Evolutionary conservation across 2,888 invertebrate genomes (phyloP).

Genomic region (Pyrgus malvae): DNA sequence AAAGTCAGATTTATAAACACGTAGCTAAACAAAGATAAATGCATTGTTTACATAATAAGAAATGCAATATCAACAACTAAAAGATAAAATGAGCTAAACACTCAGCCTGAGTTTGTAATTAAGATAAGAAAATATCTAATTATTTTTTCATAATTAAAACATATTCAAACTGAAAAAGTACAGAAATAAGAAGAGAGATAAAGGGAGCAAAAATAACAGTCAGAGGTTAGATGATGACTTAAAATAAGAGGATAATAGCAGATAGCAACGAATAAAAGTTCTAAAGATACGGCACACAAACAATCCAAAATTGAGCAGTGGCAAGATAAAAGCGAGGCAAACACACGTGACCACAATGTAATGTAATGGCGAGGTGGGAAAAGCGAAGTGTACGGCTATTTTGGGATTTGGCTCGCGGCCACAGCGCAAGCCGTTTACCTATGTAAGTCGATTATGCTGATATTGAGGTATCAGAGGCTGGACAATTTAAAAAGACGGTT

Average conservation of each 20-base stretch:
- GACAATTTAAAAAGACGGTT: background rate
- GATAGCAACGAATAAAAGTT: background rate
- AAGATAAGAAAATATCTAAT: background rate
- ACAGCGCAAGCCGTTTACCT: conserved; percentile 57
- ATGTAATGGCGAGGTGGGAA: conserved; percentile 58
- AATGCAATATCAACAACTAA: conserved; percentile 1
- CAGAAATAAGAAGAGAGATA: background rate
- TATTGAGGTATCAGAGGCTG: conserved; percentile 34
- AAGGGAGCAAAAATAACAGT: background rate
- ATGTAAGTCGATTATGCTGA: conserved; percentile 54
- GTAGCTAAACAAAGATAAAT: conserved; percentile 2
- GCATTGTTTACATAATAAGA: conserved; percentile 26
- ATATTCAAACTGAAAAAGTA: background rate
- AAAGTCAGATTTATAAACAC: background rate
- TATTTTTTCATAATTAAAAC: background rate
- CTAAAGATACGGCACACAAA: background rate
- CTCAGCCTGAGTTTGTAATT: background rate
- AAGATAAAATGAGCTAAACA: background rate
- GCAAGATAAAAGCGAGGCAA: conserved; percentile 32
- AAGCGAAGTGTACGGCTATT: conserved; percentile 61
- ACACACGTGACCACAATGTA: conserved; percentile 68
- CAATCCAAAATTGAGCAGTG: conserved; percentile 8
- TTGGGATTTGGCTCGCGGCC: conserved; percentile 65
- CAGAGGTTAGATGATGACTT: background rate
- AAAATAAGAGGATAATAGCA: background rate